Evolutionary conservation across 2,113 vertebrate genomes (phyloP).

Genomic region (Peromyscus maniculatus): DNA sequence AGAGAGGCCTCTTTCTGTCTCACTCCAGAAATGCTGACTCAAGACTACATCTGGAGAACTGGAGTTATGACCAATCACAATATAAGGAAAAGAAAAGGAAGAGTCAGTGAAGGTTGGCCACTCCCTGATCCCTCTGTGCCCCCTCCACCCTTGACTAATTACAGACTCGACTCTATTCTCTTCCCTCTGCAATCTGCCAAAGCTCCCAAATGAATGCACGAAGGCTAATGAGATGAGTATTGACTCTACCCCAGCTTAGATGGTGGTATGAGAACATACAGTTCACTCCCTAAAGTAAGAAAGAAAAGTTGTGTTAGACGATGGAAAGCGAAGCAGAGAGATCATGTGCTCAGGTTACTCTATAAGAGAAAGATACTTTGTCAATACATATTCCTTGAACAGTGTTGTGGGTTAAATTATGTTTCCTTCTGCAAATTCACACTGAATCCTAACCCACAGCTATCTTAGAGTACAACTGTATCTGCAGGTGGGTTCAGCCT

Average conservation of each 20-base stretch:
- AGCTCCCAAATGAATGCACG: constrained; percentile 35
- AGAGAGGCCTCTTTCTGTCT: neutral
- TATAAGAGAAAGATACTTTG: neutral
- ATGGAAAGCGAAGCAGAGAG: neutral
- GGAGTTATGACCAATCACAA: neutral
- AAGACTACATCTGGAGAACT: neutral
- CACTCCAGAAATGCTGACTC: neutral
- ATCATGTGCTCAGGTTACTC: neutral
- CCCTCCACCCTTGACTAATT: constrained; percentile 26
- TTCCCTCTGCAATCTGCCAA: neutral
- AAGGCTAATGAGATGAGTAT: neutral
- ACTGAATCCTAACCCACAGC: neutral
- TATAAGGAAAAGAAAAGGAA: neutral
- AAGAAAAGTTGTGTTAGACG: constrained; percentile 25
- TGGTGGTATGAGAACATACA: neutral
- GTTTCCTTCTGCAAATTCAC: neutral
- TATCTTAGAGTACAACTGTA: neutral
- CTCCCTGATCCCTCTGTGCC: neutral
- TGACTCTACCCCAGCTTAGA: neutral
- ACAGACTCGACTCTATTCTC: neutral
- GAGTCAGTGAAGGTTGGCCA: neutral
- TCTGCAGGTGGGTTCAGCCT: neutral
- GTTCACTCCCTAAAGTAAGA: constrained; percentile 8
- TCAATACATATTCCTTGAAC: neutral
- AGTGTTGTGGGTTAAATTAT: neutral